Evolutionary conservation across 1,140 invertebrate species (phyloP).

Genomic region (Lerema accius): DNA sequence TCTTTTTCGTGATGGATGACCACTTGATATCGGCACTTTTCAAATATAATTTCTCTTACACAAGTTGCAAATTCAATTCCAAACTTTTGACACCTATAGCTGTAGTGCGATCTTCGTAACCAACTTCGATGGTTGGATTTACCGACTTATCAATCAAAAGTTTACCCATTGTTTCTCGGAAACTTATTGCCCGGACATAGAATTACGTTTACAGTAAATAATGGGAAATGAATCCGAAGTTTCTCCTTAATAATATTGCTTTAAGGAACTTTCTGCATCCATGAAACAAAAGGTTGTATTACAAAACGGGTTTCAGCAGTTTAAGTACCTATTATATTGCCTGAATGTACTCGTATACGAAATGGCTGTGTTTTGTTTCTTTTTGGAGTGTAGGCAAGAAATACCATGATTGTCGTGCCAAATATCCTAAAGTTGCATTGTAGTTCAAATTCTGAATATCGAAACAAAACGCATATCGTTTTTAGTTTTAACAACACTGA

Average conservation of each 20-base stretch:
- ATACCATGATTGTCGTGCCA: background rate
- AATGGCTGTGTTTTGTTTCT: background rate
- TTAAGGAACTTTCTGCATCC: constrained; percentile 1
- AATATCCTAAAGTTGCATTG: background rate
- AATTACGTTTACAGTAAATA: constrained; percentile 28
- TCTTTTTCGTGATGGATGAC: background rate
- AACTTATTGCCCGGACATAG: constrained; percentile 39
- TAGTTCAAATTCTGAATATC: background rate
- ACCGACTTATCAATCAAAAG: constrained; percentile 50
- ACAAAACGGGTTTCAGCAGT: constrained; percentile 7
- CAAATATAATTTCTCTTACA: constrained; percentile 16
- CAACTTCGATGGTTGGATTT: constrained; percentile 37
- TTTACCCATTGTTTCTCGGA: constrained; percentile 40
- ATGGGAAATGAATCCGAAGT: constrained; percentile 36
- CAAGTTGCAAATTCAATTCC: constrained; percentile 30
- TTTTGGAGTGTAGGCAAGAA: background rate
- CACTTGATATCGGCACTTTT: constrained; percentile 9
- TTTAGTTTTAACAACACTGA: too few relatives aligned
- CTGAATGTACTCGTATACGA: constrained; percentile 2
- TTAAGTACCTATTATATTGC: constrained; percentile 16
- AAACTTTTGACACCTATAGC: constrained; percentile 30
- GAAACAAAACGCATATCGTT: background rate
- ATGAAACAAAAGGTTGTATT: constrained; percentile 17
- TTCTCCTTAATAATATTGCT: constrained; percentile 13
- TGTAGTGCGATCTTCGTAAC: constrained; percentile 22